Base-by-base conservation (phyloP, 2,888 invertebrate genomes). In the Eudasyphora cyanicolor region DNA sequence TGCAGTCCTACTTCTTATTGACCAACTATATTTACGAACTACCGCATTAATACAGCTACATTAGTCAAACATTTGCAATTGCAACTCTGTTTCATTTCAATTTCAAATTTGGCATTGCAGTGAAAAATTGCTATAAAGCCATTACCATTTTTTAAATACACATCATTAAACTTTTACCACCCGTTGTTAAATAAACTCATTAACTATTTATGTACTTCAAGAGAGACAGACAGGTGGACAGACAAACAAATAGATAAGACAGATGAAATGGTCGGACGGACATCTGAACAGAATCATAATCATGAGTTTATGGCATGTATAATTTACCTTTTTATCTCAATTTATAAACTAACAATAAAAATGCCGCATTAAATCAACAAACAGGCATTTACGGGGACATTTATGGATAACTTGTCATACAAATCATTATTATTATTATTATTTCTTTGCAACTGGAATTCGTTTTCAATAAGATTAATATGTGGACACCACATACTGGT, bases 331-430 rank as follows among this genome's bases (percentile, higher is more conserved):
- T 42, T 67, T 67, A 84, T 84, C 75, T 81, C 76, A 84, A 81
- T 84, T 81, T 84, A 81, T 84, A 73, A 64, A 81, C 60, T 62
- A 74, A 54, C 38, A 76, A 82, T 57, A 64, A 81, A 80, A 81
- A 54, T 84, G 73, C 81, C 67, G 78, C 81, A 79, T 71, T 78
- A 84, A 76, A 84, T 79, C 76, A 78, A 75, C 17, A 51, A 75
- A 76, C 64, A n/a, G 78, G 27, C 14, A 27, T 14, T 51, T 12
- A 24, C n/a, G 51, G 57, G 21, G 81, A 84, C 78, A 81, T 84
- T 84, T 84, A 84, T 84, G 76, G 84, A 64, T 78, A 84, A 84
- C 84, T 84, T 84, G 84, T 84, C 84, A 81, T 79, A 84, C 78
- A 84, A 84, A 84, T 84, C 81, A 81, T 81, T 84, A 81, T 80